A percentile compares a stretch with the other conserved stretches of the same genome.
These are phyloP conservation scores for Orthosia gracilis DNA, from an alignment of 2,888 invertebrate species.

Conservation along the genomic window DNA sequence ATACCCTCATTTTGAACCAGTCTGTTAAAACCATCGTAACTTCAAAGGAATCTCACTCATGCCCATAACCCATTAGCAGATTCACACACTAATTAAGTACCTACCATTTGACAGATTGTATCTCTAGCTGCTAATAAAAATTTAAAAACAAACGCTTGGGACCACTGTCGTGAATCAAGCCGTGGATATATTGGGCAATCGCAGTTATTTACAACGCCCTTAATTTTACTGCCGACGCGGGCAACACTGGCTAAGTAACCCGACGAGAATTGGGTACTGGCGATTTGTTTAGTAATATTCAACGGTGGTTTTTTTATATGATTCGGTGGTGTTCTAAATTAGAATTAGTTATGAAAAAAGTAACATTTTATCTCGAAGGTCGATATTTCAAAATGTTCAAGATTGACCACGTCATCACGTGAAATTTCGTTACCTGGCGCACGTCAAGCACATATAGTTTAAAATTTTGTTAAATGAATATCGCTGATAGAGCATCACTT, in stretches of 20 bases:
- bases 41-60: conserved; percentile 24
- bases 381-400: too few relatives aligned
- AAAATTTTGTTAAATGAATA: too few relatives aligned
- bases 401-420: too few relatives aligned
- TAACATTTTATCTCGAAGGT: not conserved
- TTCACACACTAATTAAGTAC: conserved; percentile 57
- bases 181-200: conserved; percentile 81
- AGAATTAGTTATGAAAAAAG: not conserved
- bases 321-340: not conserved
- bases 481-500: too few relatives aligned
- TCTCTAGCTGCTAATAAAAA: conserved; percentile 66
- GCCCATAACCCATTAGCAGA: conserved; percentile 43
- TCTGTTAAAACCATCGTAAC: not conserved
- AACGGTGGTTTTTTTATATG: not conserved
- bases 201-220: conserved; percentile 78
- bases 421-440: too few relatives aligned
- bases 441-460: too few relatives aligned
- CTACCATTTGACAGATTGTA: conserved; percentile 65
- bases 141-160: conserved; percentile 63
- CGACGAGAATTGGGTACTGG: conserved; percentile 34
- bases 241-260: conserved; percentile 43
- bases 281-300: conserved; percentile 51
- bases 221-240: conserved; percentile 60
- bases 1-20: not conserved
- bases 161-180: conserved; percentile 72